phyloP scores from a whole-genome alignment of 1,140 invertebrate genomes.

The Drosophila leontia region DNA sequence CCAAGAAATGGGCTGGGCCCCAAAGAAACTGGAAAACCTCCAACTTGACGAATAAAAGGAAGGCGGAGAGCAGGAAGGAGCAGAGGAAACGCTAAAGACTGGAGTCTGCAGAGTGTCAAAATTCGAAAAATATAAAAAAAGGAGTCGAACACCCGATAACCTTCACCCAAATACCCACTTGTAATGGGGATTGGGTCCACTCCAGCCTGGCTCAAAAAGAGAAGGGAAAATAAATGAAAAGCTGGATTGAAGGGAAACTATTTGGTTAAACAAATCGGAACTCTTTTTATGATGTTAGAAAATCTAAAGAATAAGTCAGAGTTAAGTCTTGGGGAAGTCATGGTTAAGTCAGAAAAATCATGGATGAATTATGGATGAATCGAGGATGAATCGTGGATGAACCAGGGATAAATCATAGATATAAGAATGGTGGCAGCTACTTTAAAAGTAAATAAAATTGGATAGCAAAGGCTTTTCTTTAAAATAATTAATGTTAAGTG shows the following conservation, averaged over 20 bases:
- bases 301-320: background rate
- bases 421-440: too few relatives aligned
- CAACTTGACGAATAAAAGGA: background rate
- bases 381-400: too few relatives aligned
- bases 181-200: conserved; percentile 8
- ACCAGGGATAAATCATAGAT: too few relatives aligned
- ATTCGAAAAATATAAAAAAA: conserved; percentile 2
- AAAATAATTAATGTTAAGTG: background rate
- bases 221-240: conserved; percentile 14
- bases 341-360: too few relatives aligned
- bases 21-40: conserved; percentile 29
- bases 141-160: conserved; percentile 48
- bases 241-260: conserved; percentile 9
- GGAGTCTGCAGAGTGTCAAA: conserved; percentile 25
- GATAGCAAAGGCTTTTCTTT: too few relatives aligned
- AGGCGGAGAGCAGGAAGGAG: background rate
- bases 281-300: background rate
- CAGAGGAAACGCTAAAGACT: conserved; percentile 5
- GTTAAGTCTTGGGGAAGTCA: too few relatives aligned
- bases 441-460: too few relatives aligned
- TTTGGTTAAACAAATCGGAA: conserved; percentile 4
- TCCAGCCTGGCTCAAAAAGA: conserved; percentile 18
- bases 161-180: conserved; percentile 60
- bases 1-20: conserved; percentile 50
- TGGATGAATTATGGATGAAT: too few relatives aligned